Percentiles rank a stretch among this genome's conserved stretches.
These are phyloP conservation scores for Drosophila diplacantha DNA, from an alignment of 2,888 invertebrate species.

Conservation along the genomic window DNA sequence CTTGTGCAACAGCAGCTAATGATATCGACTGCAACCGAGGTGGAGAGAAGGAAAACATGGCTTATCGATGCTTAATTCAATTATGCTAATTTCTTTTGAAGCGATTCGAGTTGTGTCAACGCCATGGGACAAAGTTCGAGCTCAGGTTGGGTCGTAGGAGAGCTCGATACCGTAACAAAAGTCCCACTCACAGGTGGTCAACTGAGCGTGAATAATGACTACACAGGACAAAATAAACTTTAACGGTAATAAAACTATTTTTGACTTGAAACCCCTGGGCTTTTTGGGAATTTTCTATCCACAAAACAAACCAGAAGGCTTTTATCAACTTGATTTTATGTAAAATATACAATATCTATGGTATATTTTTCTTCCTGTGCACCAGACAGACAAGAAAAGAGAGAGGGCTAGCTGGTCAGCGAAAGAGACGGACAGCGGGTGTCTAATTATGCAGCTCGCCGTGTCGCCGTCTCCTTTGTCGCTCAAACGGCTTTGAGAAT, in stretches of 20 bases:
- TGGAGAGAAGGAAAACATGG: slow-evolving; percentile 39
- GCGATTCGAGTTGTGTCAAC: slow-evolving; percentile 46
- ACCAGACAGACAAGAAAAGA: not conserved
- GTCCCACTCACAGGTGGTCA: slow-evolving; percentile 73
- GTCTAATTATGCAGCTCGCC: slow-evolving; percentile 67
- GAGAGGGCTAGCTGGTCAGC: slow-evolving; percentile 20
- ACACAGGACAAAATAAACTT: not conserved
- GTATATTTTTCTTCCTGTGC: not conserved
- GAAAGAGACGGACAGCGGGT: slow-evolving; percentile 42
- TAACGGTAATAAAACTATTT: not conserved
- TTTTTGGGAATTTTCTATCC: too few species aligned
- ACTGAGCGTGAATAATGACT: slow-evolving; percentile 74
- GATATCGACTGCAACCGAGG: slow-evolving; percentile 44
- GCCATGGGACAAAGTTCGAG: slow-evolving; percentile 44
- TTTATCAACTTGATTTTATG: not conserved
- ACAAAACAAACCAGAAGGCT: not conserved
- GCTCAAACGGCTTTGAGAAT: slow-evolving; percentile 71
- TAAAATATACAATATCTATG: not conserved
- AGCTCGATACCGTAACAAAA: slow-evolving; percentile 45
- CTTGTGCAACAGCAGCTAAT: slow-evolving; percentile 49
- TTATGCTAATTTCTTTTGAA: slow-evolving; percentile 62
- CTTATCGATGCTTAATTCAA: slow-evolving; percentile 72
- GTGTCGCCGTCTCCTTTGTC: slow-evolving; percentile 57
- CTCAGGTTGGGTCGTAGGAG: slow-evolving; percentile 17
- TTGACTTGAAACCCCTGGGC: fast-evolving